Evolutionary conservation across 2,113 vertebrate species (phyloP), one percentile per base, ranked within the genome.

Genomic region (Opisthocomus hoazin): DNA sequence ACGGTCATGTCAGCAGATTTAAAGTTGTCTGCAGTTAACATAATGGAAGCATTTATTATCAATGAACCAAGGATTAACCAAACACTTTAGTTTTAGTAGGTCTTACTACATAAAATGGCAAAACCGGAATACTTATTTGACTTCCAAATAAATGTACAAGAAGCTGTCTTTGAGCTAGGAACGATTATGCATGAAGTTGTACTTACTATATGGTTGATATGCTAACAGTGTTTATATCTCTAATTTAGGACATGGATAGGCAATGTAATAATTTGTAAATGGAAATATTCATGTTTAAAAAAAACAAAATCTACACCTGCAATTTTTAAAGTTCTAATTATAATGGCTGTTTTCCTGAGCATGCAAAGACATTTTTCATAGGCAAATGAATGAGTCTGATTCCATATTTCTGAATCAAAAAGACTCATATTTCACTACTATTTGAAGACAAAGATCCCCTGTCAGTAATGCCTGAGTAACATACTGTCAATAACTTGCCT

Each of bases 351-450:
- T 73, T 90, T 36, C 79, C 63, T 16, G 19, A 76, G 29, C 65
- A 84, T 29, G n/a, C 30, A 85, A 51, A 85, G 71, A 37, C 11
- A 54, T 37, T 92, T 96, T 70, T 68, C 76, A 86, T 17, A 80
- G 71, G 48, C 2, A 69, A 39, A 90, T 90, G 81, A 92, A 82
- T 82, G 43, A 85, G 21, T 92, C 34, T 92, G 29, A 74, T 71
- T 84, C 37, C 60, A 10, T 46, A 30, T 88, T 96, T 96, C 77
- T 43, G 90, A 96, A 73, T 88, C 51, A 96, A 64, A 94, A 84
- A 58, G 84, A 64, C 22, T 89, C 83, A 89, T 36, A 90, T 57
- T 91, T 91, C 17, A 34, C 95, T 46, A 71, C 50, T 92, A 17
- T 95, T 95, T 96, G 93, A 95, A 91, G 87, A 86, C 2, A 27